Evolutionary conservation across 2,797 vertebrate species (phyloP), one percentile per base, ranked within the genome.

Genomic region (Orientallactaga sibirica): DNA sequence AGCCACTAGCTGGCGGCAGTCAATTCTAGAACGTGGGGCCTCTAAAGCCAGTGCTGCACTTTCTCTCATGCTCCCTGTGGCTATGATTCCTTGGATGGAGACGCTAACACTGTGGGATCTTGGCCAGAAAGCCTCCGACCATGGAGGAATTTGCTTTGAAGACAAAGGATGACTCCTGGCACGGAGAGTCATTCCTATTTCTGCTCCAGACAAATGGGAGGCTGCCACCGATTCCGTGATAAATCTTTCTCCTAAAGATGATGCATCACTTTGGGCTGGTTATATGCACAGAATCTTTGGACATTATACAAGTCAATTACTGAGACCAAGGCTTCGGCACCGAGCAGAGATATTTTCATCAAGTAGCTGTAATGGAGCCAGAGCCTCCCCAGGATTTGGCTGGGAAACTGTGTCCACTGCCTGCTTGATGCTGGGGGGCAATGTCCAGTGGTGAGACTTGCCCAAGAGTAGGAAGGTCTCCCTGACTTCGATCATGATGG

Each of bases 231-330:
- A 83, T 87, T 94, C 71, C 83, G 73, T 88, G 95, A 96, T 95
- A 95, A 97, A 97, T 97, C 96, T 97, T 91, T 97, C 89, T 78
- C 86, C 87, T 96, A 92, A 97, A 94, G 96, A 95, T 88, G 95
- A 92, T 93, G 61, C 92, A 94, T 95, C 94, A 68, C 87, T 93
- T 92, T 74, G 84, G 85, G 86, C 88, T 76, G 82, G 77, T 88
- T 86, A 52, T 90, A 82, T 78, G 93, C 93, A 91, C 41, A 24
- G 95, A 90, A 88, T 76, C 90, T 79, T 93, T 97, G 96, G 95
- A 96, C 79, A 70, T 68, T 76, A 71, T 93, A 97, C 97, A 97
- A 96, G 96, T 96, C 96, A 96, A 97, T 97, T 97, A 96, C 94
- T 0, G 61, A 95, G 91, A 95, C 92, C 87, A 67, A 92, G 81